These are phyloP conservation scores for Conops quadrifasciatus DNA, from an alignment of 2,888 invertebrate species.

Conservation along the genomic window DNA sequence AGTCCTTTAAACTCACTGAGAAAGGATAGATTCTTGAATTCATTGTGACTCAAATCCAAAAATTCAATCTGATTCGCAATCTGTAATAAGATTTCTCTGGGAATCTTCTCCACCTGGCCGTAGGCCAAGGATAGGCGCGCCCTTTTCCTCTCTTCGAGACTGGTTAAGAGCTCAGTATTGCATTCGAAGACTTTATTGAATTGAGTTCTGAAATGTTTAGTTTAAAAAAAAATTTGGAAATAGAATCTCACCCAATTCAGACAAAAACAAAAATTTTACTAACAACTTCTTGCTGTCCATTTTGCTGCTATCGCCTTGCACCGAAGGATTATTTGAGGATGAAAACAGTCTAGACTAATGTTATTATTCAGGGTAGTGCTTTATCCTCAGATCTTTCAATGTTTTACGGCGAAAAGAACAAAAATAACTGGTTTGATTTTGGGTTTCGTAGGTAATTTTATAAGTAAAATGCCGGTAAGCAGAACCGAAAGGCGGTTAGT, in stretches of 20 bases:
- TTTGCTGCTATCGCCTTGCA: background rate
- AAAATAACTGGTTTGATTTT: slow-evolving; percentile 8
- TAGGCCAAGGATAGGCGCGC: slow-evolving; percentile 69
- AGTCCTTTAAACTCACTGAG: slow-evolving; percentile 74
- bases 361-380: background rate
- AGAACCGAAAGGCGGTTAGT: too few relatives aligned
- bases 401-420: background rate
- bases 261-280: slow-evolving; percentile 7
- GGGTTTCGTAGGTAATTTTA: too few relatives aligned
- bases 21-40: slow-evolving; percentile 76
- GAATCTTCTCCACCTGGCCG: slow-evolving; percentile 71
- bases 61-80: slow-evolving; percentile 70
- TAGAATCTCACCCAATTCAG: background rate
- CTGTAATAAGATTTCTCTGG: slow-evolving; percentile 70
- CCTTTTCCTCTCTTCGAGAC: background rate
- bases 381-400: background rate
- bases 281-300: slow-evolving; percentile 17
- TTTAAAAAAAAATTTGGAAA: too few relatives aligned
- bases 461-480: too few relatives aligned
- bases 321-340: background rate
- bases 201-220: slow-evolving; percentile 13
- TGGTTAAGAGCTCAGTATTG: background rate
- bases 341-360: background rate
- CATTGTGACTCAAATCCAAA: slow-evolving; percentile 76
- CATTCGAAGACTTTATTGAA: slow-evolving; percentile 20